phyloP scores from a whole-genome alignment of 2,888 invertebrate genomes.

The Caprella mutica region DNA sequence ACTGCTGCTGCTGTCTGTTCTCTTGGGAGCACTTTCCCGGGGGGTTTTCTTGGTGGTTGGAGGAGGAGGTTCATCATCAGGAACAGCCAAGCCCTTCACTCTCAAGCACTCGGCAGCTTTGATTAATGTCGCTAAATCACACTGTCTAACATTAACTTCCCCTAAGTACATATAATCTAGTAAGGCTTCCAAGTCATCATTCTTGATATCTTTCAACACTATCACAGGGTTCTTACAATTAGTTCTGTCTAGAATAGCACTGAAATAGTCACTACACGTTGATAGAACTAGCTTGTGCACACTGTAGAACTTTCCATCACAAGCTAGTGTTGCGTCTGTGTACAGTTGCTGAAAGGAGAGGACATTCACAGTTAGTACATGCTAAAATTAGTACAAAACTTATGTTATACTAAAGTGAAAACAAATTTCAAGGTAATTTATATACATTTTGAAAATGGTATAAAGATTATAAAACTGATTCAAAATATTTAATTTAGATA shows the following conservation, averaged over 20 bases:
- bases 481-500: no score
- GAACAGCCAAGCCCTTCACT: conserved; percentile 31
- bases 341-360: conserved; percentile 30
- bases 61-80: conserved; percentile 33
- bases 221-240: conserved; percentile 33
- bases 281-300: conserved; percentile 33
- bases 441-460: no score
- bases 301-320: conserved; percentile 32
- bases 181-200: conserved; percentile 32
- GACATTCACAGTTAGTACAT: no score
- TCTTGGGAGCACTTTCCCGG: background rate
- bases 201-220: conserved; percentile 33
- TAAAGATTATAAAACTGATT: no score
- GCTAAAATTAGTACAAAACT: no score
- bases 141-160: conserved; percentile 33
- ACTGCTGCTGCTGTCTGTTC: conserved; percentile 18
- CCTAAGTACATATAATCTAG: conserved; percentile 34
- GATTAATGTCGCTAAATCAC: conserved; percentile 31
- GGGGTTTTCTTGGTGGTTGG: conserved; percentile 14
- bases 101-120: conserved; percentile 31
- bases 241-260: conserved; percentile 34
- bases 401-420: background rate
- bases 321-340: conserved; percentile 31
- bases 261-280: conserved; percentile 33
- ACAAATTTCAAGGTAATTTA: background rate